Conservation (phyloP, 2,888 invertebrate species). For the Mycalesis mineus region DNA sequence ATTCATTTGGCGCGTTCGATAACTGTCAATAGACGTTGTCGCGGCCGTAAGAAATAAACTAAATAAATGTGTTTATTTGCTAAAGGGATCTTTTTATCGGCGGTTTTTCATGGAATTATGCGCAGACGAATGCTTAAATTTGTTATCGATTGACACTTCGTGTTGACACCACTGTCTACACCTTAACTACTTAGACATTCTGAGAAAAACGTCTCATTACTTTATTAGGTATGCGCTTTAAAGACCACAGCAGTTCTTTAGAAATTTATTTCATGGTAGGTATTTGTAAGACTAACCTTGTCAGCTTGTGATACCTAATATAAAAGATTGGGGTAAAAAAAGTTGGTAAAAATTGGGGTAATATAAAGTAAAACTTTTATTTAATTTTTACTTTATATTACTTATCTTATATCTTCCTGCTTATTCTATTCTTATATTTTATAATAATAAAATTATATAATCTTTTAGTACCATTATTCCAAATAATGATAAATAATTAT, state of each 20-base stretch:
- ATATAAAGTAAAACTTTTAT: too few species aligned
- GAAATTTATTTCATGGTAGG: constrained; percentile 2
- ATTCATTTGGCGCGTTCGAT: constrained; percentile 62
- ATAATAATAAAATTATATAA: too few species aligned
- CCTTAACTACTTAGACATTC: constrained; percentile 14
- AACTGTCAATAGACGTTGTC: constrained; percentile 58
- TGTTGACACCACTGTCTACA: constrained; percentile 6
- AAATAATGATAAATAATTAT: too few species aligned
- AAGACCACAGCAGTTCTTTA: not conserved
- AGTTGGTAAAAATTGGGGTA: too few species aligned
- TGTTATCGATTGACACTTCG: constrained; percentile 25
- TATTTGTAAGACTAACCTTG: too few species aligned
- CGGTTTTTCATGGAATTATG: constrained; percentile 57
- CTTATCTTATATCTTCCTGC: too few species aligned
- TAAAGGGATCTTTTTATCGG: constrained; percentile 51
- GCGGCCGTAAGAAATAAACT: constrained; percentile 54
- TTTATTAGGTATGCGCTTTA: constrained; percentile 12
- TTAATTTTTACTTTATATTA: too few species aligned
- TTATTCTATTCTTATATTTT: too few species aligned
- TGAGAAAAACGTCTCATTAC: constrained; percentile 22
- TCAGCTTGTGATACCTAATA: too few species aligned
- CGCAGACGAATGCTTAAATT: constrained; percentile 39
- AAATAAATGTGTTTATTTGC: constrained; percentile 62
- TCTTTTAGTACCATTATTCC: too few species aligned
- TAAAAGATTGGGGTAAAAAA: too few species aligned